A percentile compares a stretch with the other conserved stretches of the same genome.
Evolutionary conservation across 2,113 vertebrate species (phyloP).

Genomic region (Ochotona princeps): DNA sequence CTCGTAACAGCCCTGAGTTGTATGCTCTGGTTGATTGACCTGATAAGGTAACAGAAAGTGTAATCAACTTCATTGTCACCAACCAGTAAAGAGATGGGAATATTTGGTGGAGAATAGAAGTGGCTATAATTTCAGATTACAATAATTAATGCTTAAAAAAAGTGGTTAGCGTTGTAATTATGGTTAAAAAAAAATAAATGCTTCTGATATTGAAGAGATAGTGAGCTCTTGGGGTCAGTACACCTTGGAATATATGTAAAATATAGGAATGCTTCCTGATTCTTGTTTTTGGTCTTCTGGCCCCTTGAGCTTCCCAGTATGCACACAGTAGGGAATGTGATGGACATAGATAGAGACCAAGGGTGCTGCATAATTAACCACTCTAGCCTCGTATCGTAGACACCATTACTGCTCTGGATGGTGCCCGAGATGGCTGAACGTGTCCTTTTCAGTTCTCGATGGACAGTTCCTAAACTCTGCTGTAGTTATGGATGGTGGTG

Average conservation of each 20-base stretch:
- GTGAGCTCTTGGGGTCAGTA: not conserved
- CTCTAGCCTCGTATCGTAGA: not conserved
- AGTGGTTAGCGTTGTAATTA: conserved; percentile 3
- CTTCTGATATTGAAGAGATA: not conserved
- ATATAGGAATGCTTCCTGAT: not conserved
- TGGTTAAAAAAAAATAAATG: not conserved
- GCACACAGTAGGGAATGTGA: not conserved
- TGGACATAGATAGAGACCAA: not conserved
- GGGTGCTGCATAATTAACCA: not conserved
- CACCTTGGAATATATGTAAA: not conserved
- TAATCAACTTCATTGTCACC: conserved; percentile 9
- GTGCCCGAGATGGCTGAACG: not conserved
- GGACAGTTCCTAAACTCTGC: conserved; percentile 38
- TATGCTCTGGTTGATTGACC: conserved; percentile 15
- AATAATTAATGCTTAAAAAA: too few relatives aligned
- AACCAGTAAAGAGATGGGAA: not conserved
- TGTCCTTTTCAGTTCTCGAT: conserved; percentile 35
- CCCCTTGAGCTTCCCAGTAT: not conserved
- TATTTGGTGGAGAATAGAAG: conserved; percentile 4
- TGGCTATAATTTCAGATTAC: not conserved
- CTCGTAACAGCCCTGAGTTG: not conserved
- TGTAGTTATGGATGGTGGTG: conserved; percentile 1
- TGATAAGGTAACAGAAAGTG: conserved; percentile 27
- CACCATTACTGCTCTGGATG: not conserved
- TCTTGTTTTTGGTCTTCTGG: not conserved